A percentile compares a stretch with the other conserved stretches of the same genome.
Evolutionary conservation across 2,113 vertebrate species (phyloP).

Genomic region (Ardeotis arabs): DNA sequence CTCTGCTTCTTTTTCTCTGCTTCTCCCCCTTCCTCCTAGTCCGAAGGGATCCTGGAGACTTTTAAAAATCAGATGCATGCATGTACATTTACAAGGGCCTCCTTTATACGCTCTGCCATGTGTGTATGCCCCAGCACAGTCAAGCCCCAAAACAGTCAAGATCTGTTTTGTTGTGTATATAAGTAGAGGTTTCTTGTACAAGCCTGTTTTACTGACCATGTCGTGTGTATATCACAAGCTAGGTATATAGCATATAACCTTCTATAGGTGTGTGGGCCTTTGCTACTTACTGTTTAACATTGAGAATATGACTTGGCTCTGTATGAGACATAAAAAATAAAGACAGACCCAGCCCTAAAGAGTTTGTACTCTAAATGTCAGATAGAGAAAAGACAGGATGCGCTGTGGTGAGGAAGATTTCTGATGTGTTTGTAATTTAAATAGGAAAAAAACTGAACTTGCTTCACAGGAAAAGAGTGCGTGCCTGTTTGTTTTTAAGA

Average conservation of each 20-base stretch:
- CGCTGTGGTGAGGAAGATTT: slow-evolving; percentile 31
- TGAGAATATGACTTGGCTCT: neutral
- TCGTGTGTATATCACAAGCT: neutral
- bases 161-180: neutral
- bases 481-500: slow-evolving; percentile 18
- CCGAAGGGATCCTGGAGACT: neutral
- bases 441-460: slow-evolving; percentile 12
- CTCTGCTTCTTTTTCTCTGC: neutral
- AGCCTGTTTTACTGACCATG: neutral
- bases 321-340: neutral
- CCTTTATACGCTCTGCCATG: neutral
- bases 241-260: neutral
- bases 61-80: neutral
- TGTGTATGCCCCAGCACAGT: neutral
- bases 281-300: neutral
- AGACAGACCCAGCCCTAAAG: slow-evolving; percentile 21
- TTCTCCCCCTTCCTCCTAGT: neutral
- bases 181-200: neutral
- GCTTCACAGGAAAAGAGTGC: slow-evolving; percentile 37
- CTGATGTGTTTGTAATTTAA: slow-evolving; percentile 56
- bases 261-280: neutral
- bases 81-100: neutral
- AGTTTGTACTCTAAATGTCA: slow-evolving; percentile 60
- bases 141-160: neutral
- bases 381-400: slow-evolving; percentile 62